Percentiles rank a stretch among this genome's conserved stretches.
Evolutionary conservation across 2,888 invertebrate species (phyloP).

Genomic region (Drosophila barbarae): DNA sequence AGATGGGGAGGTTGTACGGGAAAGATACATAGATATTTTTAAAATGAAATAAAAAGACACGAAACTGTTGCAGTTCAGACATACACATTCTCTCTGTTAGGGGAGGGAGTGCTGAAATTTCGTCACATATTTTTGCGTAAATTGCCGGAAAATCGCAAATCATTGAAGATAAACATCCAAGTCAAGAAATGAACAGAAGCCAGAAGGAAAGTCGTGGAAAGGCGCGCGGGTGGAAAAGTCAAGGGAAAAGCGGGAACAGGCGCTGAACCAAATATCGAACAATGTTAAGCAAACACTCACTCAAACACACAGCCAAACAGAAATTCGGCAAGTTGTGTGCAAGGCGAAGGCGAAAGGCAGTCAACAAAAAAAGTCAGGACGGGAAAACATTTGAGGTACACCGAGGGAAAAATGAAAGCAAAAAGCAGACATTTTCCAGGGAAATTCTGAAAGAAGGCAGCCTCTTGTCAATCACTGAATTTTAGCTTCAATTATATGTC

Average conservation of each 20-base stretch:
- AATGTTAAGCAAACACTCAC: constrained; percentile 67
- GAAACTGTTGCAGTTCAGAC: constrained; percentile 66
- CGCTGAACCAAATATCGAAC: constrained; percentile 71
- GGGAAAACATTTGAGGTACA: constrained; percentile 37
- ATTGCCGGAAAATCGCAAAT: constrained; percentile 77
- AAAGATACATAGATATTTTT: constrained; percentile 52
- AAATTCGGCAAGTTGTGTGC: constrained; percentile 62
- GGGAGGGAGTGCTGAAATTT: constrained; percentile 54
- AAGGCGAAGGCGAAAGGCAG: constrained; percentile 54
- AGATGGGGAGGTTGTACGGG: constrained; percentile 22
- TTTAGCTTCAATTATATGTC: neutral
- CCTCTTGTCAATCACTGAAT: neutral
- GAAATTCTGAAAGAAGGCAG: neutral
- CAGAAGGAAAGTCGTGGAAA: constrained; percentile 14
- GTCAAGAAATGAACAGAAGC: constrained; percentile 71
- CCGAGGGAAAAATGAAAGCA: constrained; percentile 42
- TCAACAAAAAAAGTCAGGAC: constrained; percentile 21
- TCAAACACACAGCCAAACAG: constrained; percentile 40
- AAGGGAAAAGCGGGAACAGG: constrained; percentile 21
- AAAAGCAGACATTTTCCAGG: neutral
- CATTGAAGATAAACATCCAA: constrained; percentile 75
- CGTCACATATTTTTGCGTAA: constrained; percentile 76
- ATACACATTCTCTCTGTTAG: constrained; percentile 11
- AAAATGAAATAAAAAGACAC: constrained; percentile 45
- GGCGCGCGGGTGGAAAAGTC: constrained; percentile 5